These are phyloP conservation scores for Pteronura brasiliensis DNA, from an alignment of 2,113 vertebrate species.

Conservation along the genomic window DNA sequence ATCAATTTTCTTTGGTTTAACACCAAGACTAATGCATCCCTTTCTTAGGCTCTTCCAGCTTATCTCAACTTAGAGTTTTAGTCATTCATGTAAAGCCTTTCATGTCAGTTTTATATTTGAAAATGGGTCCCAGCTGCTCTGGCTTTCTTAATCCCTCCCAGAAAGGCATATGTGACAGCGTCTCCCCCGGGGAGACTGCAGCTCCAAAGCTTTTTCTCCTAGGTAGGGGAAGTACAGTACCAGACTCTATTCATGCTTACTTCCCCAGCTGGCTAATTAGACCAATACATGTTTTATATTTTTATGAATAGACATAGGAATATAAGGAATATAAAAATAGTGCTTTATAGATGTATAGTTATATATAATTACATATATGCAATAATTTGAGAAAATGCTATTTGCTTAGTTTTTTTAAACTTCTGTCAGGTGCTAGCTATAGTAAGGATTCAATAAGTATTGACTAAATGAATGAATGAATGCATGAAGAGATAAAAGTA, in stretches of 20 bases:
- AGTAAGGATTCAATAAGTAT: constrained; percentile 5
- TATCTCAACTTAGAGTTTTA: constrained; percentile 56
- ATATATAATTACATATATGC: neutral
- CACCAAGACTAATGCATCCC: constrained; percentile 38
- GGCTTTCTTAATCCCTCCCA: constrained; percentile 65
- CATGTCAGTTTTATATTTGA: constrained; percentile 64
- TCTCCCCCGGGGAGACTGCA: neutral
- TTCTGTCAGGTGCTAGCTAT: neutral
- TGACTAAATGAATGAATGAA: neutral
- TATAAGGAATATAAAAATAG: neutral
- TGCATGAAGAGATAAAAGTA: constrained; percentile 7
- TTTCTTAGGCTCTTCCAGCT: neutral
- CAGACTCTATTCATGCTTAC: neutral
- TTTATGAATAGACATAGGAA: neutral
- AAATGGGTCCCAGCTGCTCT: constrained; percentile 68
- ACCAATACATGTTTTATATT: constrained; percentile 40
- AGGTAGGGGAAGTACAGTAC: neutral
- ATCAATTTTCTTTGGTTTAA: constrained; percentile 72
- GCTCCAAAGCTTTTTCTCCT: constrained; percentile 18
- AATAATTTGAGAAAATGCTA: neutral
- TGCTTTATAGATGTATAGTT: neutral
- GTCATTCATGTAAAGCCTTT: constrained; percentile 58
- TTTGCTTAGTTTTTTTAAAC: constrained; percentile 22
- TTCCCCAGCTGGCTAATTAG: constrained; percentile 5
- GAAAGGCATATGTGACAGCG: constrained; percentile 27